These are phyloP conservation scores for Lasioglossum malachurum DNA, from an alignment of 2,888 invertebrate genomes.

Conservation along the genomic window DNA sequence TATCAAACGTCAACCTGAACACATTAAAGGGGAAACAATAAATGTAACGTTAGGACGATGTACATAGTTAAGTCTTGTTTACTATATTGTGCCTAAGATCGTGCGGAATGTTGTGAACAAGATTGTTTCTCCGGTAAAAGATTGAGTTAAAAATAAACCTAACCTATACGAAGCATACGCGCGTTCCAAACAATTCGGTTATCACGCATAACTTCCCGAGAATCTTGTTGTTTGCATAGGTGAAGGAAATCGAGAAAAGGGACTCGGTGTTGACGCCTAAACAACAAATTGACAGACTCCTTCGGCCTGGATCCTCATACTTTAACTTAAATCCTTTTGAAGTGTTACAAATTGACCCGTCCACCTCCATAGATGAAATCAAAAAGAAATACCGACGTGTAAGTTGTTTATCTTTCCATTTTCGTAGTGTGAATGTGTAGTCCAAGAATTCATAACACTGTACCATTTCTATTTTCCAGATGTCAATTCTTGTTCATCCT, in stretches of 20 bases:
- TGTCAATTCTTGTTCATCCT: constrained; percentile 99
- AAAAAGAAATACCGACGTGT: constrained; percentile 97
- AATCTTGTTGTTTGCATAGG: constrained; percentile 87
- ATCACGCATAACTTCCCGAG: background rate
- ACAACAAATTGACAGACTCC: constrained; percentile 98
- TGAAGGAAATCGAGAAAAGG: constrained; percentile 99
- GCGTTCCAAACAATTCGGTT: constrained; percentile 36
- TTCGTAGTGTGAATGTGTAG: background rate
- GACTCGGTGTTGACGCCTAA: constrained; percentile 98
- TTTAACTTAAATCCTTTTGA: constrained; percentile 99
- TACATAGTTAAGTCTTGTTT: constrained; percentile 17
- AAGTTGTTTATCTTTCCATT: constrained; percentile 67
- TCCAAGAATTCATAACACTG: background rate
- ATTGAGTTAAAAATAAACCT: constrained; percentile 47
- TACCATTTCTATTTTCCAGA: constrained; percentile 82
- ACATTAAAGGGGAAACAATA: constrained; percentile 42
- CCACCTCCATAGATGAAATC: constrained; percentile 94
- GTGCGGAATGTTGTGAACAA: constrained; percentile 3
- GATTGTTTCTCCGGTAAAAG: constrained; percentile 18
- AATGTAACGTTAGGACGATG: constrained; percentile 13
- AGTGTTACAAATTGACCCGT: constrained; percentile 96
- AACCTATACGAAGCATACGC: constrained; percentile 65
- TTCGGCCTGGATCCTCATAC: constrained; percentile 98
- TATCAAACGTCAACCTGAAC: constrained; percentile 62
- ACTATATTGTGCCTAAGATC: background rate